Evolutionary conservation across 2,888 invertebrate species (phyloP), one percentile per base, ranked within the genome.

Genomic region (Phyto melanocephala): DNA sequence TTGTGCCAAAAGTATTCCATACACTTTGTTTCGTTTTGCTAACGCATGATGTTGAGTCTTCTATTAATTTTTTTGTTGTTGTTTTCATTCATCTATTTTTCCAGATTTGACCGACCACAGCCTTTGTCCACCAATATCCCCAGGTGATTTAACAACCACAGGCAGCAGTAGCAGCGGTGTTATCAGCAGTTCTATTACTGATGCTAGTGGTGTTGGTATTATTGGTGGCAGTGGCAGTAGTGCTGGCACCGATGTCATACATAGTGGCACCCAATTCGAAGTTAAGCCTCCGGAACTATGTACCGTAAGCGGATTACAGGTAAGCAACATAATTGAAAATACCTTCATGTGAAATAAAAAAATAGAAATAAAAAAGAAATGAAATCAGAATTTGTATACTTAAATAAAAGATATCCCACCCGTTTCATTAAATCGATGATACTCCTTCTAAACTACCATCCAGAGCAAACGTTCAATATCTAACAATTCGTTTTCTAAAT

Each of bases 301-400:
- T 86, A 89, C 88, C 74, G 89, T 89, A 87, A 89, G 88, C 87
- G 93, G 95, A 84, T 92, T 96, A 87, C 96, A 96, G 95, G 96
- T 96, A 92, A 92, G 87, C 87, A 86, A 87, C 85, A 86, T 87
- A 87, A 87, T 87, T 87, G 87, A 86, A 87, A 87, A 77, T 85
- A 85, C 85, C 86, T 85, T 85, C 63, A 75, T 82, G 37, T 63
- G 28, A 68, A 68, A 70, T 42, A 33, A 54, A 50, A 60, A 60
- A 22, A 3, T 3, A 28, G 4, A 28, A 58, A 8, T 10, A 45
- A 45, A 58, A n/a, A 58, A 20, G 17, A 33, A 47, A 47, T 24
- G 47, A 70, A 45, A 68, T 60, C 33, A 35, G 33, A 13, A 70
- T 79, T 70, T 58, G 62, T 54, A 20, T n/a, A 65, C 72, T 42